Percentiles rank a stretch among this genome's conserved stretches.
These are phyloP conservation scores for Formica exsecta DNA, from an alignment of 1,140 invertebrate genomes.

Conservation along the genomic window DNA sequence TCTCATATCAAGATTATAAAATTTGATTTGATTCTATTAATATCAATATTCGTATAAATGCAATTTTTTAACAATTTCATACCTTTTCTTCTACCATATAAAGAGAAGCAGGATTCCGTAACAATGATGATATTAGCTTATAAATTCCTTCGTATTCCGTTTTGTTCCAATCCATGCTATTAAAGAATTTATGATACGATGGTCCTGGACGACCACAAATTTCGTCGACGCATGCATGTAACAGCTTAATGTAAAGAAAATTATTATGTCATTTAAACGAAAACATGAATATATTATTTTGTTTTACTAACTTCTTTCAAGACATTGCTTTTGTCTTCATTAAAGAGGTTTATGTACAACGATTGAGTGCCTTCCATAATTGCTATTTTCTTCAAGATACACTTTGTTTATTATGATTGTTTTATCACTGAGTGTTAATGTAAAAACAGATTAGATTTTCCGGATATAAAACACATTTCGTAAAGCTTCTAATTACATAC, in stretches of 20 bases:
- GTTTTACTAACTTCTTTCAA: slow-evolving; percentile 75
- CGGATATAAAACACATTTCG: background rate
- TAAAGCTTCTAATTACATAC: background rate
- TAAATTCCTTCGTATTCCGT: slow-evolving; percentile 77
- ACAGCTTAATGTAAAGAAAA: slow-evolving; percentile 73
- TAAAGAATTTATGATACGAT: slow-evolving; percentile 76
- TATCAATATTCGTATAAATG: background rate
- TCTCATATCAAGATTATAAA: background rate
- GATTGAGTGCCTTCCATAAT: slow-evolving; percentile 69
- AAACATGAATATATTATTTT: slow-evolving; percentile 13
- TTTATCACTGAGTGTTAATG: background rate
- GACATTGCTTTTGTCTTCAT: slow-evolving; percentile 72
- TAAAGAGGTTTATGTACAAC: slow-evolving; percentile 73
- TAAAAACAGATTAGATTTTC: background rate
- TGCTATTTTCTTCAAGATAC: background rate
- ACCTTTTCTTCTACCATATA: slow-evolving; percentile 80
- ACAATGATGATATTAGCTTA: slow-evolving; percentile 73
- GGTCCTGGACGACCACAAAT: slow-evolving; percentile 79
- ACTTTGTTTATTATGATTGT: background rate
- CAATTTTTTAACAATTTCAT: background rate
- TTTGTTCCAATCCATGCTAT: slow-evolving; percentile 79
- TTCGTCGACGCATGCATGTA: slow-evolving; percentile 82
- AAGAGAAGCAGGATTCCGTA: slow-evolving; percentile 78
- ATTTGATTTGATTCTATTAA: no score
- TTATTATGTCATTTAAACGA: background rate